phyloP scores from a whole-genome alignment of 1,140 invertebrate species.

The Halyomorpha halys region DNA sequence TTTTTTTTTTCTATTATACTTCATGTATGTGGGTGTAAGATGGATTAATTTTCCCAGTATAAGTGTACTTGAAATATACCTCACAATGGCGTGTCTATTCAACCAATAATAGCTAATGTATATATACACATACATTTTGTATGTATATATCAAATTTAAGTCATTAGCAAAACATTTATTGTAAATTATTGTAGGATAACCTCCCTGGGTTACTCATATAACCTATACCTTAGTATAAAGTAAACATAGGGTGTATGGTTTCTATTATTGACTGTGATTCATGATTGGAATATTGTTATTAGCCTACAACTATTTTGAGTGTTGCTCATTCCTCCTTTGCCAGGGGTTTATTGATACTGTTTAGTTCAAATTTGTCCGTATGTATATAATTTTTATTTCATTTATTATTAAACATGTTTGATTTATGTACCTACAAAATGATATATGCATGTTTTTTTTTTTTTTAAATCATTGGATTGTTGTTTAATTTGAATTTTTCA shows the following conservation, averaged over 20 bases:
- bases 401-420: not conserved
- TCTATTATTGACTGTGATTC: slow-evolving; percentile 16
- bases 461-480: not conserved
- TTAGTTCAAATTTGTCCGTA: not conserved
- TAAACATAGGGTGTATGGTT: slow-evolving; percentile 10
- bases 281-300: slow-evolving; percentile 15
- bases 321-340: slow-evolving; percentile 11
- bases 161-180: slow-evolving; percentile 3
- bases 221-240: slow-evolving; percentile 6
- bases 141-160: slow-evolving; percentile 16
- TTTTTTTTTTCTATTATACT: not conserved
- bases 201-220: not conserved
- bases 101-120: slow-evolving; percentile 5
- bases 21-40: too few relatives aligned
- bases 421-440: not conserved
- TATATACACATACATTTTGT: slow-evolving; percentile 8
- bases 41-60: too few relatives aligned
- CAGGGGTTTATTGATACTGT: not conserved
- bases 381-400: slow-evolving; percentile 5
- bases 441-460: not conserved
- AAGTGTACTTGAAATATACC: not conserved
- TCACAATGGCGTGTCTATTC: slow-evolving; percentile 14
- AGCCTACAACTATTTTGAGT: slow-evolving; percentile 15
- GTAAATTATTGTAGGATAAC: slow-evolving; percentile 5
- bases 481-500: not conserved